Evolutionary conservation across 2,113 vertebrate species (phyloP).

Genomic region (Indicator indicator): DNA sequence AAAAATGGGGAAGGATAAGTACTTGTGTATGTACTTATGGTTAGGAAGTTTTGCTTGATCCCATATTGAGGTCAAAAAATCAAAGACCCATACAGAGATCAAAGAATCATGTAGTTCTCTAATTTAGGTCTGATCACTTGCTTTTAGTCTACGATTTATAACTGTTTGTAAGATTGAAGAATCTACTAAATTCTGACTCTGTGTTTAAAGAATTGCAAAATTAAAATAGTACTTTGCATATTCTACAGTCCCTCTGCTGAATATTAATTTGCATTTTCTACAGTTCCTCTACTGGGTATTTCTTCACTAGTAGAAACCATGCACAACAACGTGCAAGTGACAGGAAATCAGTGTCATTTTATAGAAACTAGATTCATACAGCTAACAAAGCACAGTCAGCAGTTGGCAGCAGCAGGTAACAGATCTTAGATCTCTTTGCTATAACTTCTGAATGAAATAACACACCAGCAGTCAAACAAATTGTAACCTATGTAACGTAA

Average conservation of each 20-base stretch:
- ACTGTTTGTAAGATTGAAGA: neutral
- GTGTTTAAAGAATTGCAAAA: neutral
- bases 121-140: neutral
- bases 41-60: neutral
- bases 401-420: neutral
- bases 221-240: neutral
- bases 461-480: neutral
- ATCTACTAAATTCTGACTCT: neutral
- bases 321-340: neutral
- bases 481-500: neutral
- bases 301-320: neutral
- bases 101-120: neutral
- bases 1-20: neutral
- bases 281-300: neutral
- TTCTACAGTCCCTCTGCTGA: neutral
- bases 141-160: neutral
- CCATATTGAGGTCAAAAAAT: neutral
- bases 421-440: neutral
- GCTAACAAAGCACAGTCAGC: neutral
- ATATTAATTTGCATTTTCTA: neutral
- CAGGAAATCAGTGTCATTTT: neutral
- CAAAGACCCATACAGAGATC: neutral
- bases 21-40: neutral
- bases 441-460: neutral
- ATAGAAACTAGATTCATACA: neutral